These are phyloP conservation scores for Sisyra terminalis DNA, from an alignment of 2,888 invertebrate species.

Conservation along the genomic window DNA sequence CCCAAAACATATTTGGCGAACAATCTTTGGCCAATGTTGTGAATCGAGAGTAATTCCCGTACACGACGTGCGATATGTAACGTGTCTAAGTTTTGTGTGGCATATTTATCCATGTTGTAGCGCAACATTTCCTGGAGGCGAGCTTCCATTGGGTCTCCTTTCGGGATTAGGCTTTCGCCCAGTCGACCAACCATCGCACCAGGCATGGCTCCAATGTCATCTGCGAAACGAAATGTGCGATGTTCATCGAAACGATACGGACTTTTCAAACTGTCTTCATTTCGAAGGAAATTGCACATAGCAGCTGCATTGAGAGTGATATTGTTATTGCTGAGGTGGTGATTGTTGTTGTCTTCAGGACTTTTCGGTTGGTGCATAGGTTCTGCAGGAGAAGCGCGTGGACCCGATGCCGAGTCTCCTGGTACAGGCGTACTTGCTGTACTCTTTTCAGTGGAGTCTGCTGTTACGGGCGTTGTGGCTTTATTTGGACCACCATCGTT, in stretches of 20 bases:
- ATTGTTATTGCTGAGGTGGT: constrained; percentile 30
- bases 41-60: constrained; percentile 83
- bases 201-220: constrained; percentile 62
- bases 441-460: constrained; percentile 24
- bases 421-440: constrained; percentile 34
- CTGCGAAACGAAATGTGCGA: constrained; percentile 63
- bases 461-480: constrained; percentile 11
- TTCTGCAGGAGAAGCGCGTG: constrained; percentile 18
- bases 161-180: constrained; percentile 82
- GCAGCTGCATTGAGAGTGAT: constrained; percentile 21
- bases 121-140: constrained; percentile 83
- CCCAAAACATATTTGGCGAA: constrained; percentile 98
- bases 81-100: constrained; percentile 88
- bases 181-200: constrained; percentile 70
- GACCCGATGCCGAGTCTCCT: constrained; percentile 20
- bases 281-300: constrained; percentile 29
- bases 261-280: constrained; percentile 30
- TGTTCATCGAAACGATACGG: constrained; percentile 74
- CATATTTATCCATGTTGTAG: constrained; percentile 92
- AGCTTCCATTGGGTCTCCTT: constrained; percentile 88
- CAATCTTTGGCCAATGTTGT: constrained; percentile 95
- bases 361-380: constrained; percentile 29
- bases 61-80: constrained; percentile 85
- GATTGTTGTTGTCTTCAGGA: constrained; percentile 34
- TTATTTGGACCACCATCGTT: constrained; percentile 30